Base-by-base conservation (phyloP, 2,888 invertebrate genomes). In the Augochlorella aurata region DNA sequence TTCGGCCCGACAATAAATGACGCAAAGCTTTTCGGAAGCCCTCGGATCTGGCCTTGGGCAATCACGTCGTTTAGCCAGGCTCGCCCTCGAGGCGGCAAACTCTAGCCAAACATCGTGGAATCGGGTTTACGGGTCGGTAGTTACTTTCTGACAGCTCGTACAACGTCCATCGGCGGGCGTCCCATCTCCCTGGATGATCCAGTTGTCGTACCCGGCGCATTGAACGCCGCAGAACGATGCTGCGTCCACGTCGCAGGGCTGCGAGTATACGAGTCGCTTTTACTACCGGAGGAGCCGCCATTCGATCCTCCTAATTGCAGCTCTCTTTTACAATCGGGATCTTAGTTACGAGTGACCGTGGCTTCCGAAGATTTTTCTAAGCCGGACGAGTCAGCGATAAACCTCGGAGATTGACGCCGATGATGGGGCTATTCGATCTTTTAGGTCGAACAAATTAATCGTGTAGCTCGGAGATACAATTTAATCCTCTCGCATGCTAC, bases 171-270 rank as follows among this genome's bases (percentile, higher is more conserved):
- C 93, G 92, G 89, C 95, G 94, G 73, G 94, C 83, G 61, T 94
- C 47, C 93, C 93, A 89, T 94, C 95, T 90, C 95, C 95, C 2
- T 94, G 94, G 87, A 92, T 93, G 44, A 90, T 72, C 89, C 94
- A 93, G 50, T 93, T 91, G 89, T 95, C 94, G 90, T 94, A 95
- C 78, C 94, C 93, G 18, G 94, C 89, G 88, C 95, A 95, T 87
- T 95, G 95, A 1, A 92, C 90, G 54, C 94, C 93, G 70, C 95
- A 92, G 88, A 95, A 95, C 47, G 94, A 94, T 24, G 93, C 91
- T 10, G 91, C 89, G 38, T 91, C 92, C 63, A 94, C 93, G 61
- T 94, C 93, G 86, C 95, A 95, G 9, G 94, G 93, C 94, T 94
- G 87, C 54, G 3, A 61, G 24, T 16, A 61, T 16, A 29, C 61